These are phyloP conservation scores for Mactra quadrangularis DNA, from an alignment of 1,140 invertebrate species.

Conservation along the genomic window DNA sequence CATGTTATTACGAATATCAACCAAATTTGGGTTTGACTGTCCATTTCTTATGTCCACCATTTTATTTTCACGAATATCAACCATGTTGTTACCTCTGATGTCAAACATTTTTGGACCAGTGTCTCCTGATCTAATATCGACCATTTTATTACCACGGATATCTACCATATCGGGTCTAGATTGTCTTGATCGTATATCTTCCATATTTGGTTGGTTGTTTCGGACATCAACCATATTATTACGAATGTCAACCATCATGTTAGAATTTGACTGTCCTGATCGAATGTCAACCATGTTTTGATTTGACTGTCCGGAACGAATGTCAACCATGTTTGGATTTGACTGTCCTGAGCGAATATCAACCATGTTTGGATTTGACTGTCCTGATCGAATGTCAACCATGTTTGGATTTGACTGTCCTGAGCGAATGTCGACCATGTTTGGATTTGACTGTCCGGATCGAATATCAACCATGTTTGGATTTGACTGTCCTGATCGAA, in stretches of 20 bases:
- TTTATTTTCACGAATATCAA: constrained; percentile 16
- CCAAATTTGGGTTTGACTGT: constrained; percentile 8
- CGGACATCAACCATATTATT: constrained; percentile 43
- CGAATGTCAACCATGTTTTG: constrained; percentile 33
- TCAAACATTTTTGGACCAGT: constrained; percentile 28
- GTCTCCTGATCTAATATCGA: constrained; percentile 6
- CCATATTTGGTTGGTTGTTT: not conserved
- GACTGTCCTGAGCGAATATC: constrained; percentile 3
- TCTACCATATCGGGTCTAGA: constrained; percentile 18
- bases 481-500: not conserved
- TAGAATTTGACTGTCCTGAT: not conserved
- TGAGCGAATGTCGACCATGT: constrained; percentile 21
- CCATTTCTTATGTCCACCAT: constrained; percentile 9
- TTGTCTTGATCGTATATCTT: not conserved
- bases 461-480: constrained; percentile 28
- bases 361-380: constrained; percentile 3
- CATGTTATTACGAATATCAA: constrained; percentile 36
- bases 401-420: constrained; percentile 12
- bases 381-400: constrained; percentile 18
- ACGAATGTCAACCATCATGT: not conserved
- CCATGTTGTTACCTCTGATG: constrained; percentile 10
- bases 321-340: constrained; percentile 17
- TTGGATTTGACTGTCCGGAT: not conserved
- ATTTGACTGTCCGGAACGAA: not conserved
- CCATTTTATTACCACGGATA: constrained; percentile 21